These are phyloP conservation scores for Gavia stellata DNA, from an alignment of 2,113 vertebrate genomes.

Conservation along the genomic window DNA sequence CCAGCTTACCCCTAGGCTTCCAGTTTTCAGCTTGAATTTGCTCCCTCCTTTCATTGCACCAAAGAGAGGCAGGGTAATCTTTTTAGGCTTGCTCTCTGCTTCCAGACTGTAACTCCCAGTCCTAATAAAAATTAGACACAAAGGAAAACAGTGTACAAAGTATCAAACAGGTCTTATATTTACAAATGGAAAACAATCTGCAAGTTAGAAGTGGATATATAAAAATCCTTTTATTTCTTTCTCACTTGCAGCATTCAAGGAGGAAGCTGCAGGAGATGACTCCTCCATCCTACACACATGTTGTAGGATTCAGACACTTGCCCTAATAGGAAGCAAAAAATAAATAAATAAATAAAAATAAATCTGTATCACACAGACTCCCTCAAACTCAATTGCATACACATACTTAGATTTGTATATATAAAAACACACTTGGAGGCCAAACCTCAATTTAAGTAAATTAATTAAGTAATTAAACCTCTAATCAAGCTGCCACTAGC, in stretches of 20 bases:
- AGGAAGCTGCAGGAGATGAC: neutral
- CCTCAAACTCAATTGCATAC: neutral
- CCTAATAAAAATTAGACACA: slow-evolving; percentile 48
- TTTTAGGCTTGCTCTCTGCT: slow-evolving; percentile 78
- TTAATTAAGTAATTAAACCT: neutral
- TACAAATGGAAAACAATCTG: neutral
- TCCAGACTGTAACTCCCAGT: slow-evolving; percentile 55
- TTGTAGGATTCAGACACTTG: neutral
- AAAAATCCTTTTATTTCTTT: neutral
- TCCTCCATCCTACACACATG: neutral
- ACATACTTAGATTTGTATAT: neutral
- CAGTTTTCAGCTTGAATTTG: slow-evolving; percentile 95
- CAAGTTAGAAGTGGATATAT: neutral
- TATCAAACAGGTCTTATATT: neutral
- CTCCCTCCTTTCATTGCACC: slow-evolving; percentile 98
- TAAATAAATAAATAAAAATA: neutral
- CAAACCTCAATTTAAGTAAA: neutral
- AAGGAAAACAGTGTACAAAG: neutral
- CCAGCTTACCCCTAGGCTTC: slow-evolving; percentile 88
- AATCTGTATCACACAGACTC: neutral
- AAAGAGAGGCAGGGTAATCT: slow-evolving; percentile 84
- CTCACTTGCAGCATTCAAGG: neutral
- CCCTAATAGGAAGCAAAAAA: neutral
- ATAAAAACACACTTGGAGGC: neutral
- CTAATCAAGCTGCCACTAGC: neutral